Conservation (phyloP, 2,888 invertebrate genomes). For the Aspidapion aeneum region DNA sequence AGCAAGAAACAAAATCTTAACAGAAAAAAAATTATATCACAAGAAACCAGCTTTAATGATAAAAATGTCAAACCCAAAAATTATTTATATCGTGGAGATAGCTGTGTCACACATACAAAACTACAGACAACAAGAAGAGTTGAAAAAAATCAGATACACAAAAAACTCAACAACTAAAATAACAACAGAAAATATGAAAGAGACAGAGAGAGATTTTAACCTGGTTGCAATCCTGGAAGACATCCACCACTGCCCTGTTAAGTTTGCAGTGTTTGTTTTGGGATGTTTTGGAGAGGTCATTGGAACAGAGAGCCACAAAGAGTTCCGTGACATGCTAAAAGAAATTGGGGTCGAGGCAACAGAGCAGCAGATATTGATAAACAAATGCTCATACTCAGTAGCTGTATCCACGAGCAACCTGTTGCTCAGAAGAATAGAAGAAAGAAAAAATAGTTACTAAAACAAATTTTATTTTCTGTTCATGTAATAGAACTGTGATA, state of each 20-base stretch:
- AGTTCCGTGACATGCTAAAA: conserved; percentile 4
- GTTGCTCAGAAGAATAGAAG: too few species aligned
- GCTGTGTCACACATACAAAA: conserved; percentile 19
- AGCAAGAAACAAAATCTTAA: too few species aligned
- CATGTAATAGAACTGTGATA: too few species aligned
- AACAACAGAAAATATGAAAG: background rate
- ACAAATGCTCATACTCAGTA: conserved; percentile 7
- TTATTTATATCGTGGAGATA: conserved; percentile 2
- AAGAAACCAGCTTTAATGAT: too few species aligned
- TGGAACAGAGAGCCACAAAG: conserved; percentile 6
- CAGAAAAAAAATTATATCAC: too few species aligned
- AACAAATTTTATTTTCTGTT: too few species aligned
- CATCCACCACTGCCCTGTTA: conserved; percentile 11
- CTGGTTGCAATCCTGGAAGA: conserved; percentile 1
- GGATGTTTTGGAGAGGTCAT: conserved; percentile 14
- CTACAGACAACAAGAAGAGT: conserved; percentile 9
- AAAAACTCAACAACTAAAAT: conserved; percentile 11
- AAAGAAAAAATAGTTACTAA: too few species aligned
- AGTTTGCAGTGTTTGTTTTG: conserved; percentile 2
- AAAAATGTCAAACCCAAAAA: conserved; percentile 12
- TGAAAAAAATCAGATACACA: conserved; percentile 11
- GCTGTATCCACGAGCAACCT: too few species aligned
- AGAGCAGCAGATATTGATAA: too few species aligned
- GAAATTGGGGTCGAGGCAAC: conserved; percentile 6
- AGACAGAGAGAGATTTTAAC: conserved; percentile 4